Percentiles rank a stretch among this genome's conserved stretches.
Conservation (phyloP, 1,140 invertebrate genomes). For the Drosophila guanche region DNA sequence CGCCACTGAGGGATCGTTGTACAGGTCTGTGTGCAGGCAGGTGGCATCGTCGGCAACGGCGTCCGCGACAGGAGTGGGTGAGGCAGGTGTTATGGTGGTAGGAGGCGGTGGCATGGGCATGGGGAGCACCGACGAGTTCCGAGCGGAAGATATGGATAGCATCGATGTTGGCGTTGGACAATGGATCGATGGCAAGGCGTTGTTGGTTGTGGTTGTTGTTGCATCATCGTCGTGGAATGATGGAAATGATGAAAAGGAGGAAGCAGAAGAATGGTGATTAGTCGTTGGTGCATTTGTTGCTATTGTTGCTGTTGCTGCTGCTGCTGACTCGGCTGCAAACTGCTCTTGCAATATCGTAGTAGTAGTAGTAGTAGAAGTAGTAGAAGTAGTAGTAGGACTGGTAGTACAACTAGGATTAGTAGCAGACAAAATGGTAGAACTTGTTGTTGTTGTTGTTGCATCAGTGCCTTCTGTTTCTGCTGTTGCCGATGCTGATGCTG, state of each 20-base stretch:
- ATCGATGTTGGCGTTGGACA: conserved; percentile 72
- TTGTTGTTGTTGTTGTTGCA: conserved; percentile 39
- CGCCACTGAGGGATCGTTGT: conserved; percentile 77
- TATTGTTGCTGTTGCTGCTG: conserved; percentile 35
- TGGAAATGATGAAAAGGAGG: conserved; percentile 83
- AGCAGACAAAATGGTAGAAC: conserved; percentile 49
- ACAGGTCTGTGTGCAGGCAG: conserved; percentile 62
- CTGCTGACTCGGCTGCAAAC: conserved; percentile 62
- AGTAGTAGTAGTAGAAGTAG: conserved; percentile 50
- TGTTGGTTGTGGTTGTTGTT: conserved; percentile 39
- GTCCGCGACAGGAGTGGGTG: conserved; percentile 66
- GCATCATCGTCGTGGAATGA: conserved; percentile 77
- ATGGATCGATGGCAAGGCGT: conserved; percentile 72
- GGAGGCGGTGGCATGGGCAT: conserved; percentile 58
- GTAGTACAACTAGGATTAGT: conserved; percentile 59
- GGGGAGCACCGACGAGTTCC: conserved; percentile 51
- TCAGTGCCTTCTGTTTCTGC: conserved; percentile 48
- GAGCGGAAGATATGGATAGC: conserved; percentile 51
- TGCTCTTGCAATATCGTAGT: conserved; percentile 56
- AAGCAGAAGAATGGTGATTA: conserved; percentile 83
- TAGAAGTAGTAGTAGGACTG: conserved; percentile 48
- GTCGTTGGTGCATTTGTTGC: conserved; percentile 69
- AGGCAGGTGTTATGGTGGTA: conserved; percentile 70
- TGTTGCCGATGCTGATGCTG: conserved; percentile 39
- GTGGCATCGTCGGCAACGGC: not conserved